Conservation (phyloP, 2,113 vertebrate genomes). For the Talpa occidentalis region DNA sequence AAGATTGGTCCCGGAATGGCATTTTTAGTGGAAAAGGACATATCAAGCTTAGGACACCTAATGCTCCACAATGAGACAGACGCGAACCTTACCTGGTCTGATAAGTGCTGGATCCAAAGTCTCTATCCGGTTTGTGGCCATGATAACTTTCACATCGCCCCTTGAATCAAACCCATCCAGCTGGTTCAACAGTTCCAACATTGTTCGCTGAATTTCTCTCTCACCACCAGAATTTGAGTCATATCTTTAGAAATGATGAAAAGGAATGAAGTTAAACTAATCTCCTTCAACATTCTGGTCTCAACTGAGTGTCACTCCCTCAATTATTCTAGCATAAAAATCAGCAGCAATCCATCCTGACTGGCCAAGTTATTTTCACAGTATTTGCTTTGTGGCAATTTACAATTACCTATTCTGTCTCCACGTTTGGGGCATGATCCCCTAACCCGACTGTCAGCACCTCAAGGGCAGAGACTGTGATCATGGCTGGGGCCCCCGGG, state of each 20-base stretch:
- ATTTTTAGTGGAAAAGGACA: background rate
- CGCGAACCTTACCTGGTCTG: constrained; percentile 91
- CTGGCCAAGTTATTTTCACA: too few relatives aligned
- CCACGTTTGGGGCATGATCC: background rate
- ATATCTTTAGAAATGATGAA: constrained; percentile 86
- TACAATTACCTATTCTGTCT: background rate
- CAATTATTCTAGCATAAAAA: background rate
- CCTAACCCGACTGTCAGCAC: background rate
- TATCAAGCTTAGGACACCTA: background rate
- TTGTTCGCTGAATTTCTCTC: constrained; percentile 97
- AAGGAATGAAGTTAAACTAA: background rate
- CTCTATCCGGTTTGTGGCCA: constrained; percentile 99
- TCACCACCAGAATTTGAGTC: constrained; percentile 98
- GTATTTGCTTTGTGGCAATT: background rate
- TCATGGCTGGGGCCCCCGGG: background rate
- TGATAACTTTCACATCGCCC: constrained; percentile 98
- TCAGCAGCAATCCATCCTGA: background rate
- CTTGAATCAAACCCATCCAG: constrained; percentile 97
- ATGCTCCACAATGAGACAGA: background rate
- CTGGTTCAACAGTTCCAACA: constrained; percentile 98
- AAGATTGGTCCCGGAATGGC: background rate
- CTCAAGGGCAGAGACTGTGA: background rate
- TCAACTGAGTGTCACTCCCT: background rate
- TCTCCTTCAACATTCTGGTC: too few relatives aligned
- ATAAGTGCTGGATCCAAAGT: constrained; percentile 98